Evolutionary conservation across 1,140 invertebrate genomes (phyloP).

Genomic region (Marisa cornuarietis): DNA sequence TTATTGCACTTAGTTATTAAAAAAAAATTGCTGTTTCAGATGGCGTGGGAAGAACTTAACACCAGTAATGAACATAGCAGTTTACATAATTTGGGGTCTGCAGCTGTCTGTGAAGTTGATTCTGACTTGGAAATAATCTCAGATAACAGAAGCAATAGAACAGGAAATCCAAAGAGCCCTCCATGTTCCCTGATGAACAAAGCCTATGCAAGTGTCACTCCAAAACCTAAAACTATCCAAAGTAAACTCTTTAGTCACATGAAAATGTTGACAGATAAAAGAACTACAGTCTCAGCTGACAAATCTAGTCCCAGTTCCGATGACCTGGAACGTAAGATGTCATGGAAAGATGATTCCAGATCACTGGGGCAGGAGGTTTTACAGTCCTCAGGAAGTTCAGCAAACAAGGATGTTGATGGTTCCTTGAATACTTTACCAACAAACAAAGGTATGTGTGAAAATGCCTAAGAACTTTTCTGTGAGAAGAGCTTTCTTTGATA

Average conservation of each 20-base stretch:
- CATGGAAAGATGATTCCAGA: no score
- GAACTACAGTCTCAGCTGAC: neutral
- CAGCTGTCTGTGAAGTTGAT: neutral
- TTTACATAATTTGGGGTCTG: neutral
- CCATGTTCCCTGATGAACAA: neutral
- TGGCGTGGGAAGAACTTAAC: neutral
- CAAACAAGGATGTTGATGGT: no score
- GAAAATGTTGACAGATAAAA: neutral
- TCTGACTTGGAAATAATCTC: slow-evolving; percentile 16
- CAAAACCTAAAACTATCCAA: slow-evolving; percentile 13
- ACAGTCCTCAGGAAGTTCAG: no score
- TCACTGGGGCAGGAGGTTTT: no score
- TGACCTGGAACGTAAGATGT: no score
- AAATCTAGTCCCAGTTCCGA: neutral
- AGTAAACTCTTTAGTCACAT: slow-evolving; percentile 18
- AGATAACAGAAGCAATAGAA: neutral
- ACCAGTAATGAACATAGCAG: neutral
- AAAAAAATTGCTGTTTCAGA: no score
- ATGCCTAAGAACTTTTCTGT: no score
- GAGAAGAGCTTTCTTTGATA: no score
- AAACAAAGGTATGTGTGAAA: no score
- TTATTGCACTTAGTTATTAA: no score
- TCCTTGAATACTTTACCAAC: no score
- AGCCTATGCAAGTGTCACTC: neutral
- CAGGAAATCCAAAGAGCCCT: neutral